Base-by-base conservation (phyloP, 2,797 vertebrate genomes). In the Limnodromus scolopaceus region DNA sequence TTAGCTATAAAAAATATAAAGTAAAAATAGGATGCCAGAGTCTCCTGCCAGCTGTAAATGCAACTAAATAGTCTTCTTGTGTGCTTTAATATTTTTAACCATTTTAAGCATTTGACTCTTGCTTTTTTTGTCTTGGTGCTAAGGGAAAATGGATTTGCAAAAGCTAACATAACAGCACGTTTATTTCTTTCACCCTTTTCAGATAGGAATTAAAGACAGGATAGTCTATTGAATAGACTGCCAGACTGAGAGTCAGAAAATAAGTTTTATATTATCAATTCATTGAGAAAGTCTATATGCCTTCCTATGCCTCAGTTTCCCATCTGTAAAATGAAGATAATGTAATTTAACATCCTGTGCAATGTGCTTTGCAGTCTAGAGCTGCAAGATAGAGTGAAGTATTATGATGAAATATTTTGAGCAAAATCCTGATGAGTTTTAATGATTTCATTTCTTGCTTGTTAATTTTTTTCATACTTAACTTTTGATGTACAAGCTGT, bases 221-320 rank as follows among this genome's bases (percentile, higher is more conserved):
- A 89, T 95, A 94, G 89, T 84, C 79, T 93, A 20, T 69, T 94
- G 88, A 95, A 91, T 83, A 96, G 95, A 28, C 70, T 93, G 88
- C 70, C 79, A 93, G 93, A 90, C 20, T 89, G 81, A 89, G 87
- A 94, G 87, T 61, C 80, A 79, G 81, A 94, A 95, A 95, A 95
- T 71, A 96, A 92, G 63, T 91, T 96, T 93, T 80, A 36, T 93
- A 80, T 90, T 87, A 95, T 84, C 80, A 93, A 24, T 94, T 92
- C 93, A 87, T 89, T 79, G 86, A 89, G 92, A 76, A 91, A 94
- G 70, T 83, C 89, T 96, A 72, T 97, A 95, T 96, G 72, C 87
- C 85, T 90, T 95, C 87, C 79, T 70, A 54, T 96, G 94, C 96
- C 96, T 97, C 93, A 95, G 95, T 97, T 96, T 95, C 95, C 95